Base-by-base conservation (phyloP, 2,888 invertebrate species). In the Micropterix aruncella region DNA sequence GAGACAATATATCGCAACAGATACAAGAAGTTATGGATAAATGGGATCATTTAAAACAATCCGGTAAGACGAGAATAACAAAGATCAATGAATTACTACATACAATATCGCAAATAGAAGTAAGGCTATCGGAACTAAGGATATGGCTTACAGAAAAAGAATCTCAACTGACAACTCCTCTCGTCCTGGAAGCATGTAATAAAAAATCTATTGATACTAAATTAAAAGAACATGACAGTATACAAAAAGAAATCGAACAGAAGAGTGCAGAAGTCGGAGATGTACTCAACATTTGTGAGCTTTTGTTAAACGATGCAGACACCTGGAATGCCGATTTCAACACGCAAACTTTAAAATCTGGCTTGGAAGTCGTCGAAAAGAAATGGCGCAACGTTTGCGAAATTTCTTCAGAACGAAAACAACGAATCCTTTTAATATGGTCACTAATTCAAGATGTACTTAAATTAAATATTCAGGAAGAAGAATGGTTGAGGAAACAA, bases 321-420 rank as follows among this genome's bases (percentile, higher is more conserved):
- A 71, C 79, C 0, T 76, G 79, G 61, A 82, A 80, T 54, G 76
- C 78, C 1, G 79, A 83, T 52, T 80, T 86, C 43, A 80, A 83
- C 49, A 76, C 80, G 0, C 77, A 81, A 36, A 76, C 77, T 43
- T 67, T 88, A 9, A 77, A 75, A 18, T 66, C 68, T 0, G 80
- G 83, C 0, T 76, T 80, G 42, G 78, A 83, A 43, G 79, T 79
- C 46, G 66, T 89, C 9, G 87, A 88, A 54, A 79, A 77, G 56
- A 76, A 87, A 49, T 89, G 89, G 89, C 84, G 81, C 54, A 73
- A 74, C 38, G 79, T 87, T 2, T 88, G 87, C 55, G 76, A 77
- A 2, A 72, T 77, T 56, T 84, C 85, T 0, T 77, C 81, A 3
- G 81, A 81, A 44, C 71, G 83, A 2, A 69, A 68, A 51, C 72